Evolutionary conservation across 1,140 invertebrate genomes (phyloP), one percentile per base, ranked within the genome.

Genomic region (Caenorhabditis remanei): DNA sequence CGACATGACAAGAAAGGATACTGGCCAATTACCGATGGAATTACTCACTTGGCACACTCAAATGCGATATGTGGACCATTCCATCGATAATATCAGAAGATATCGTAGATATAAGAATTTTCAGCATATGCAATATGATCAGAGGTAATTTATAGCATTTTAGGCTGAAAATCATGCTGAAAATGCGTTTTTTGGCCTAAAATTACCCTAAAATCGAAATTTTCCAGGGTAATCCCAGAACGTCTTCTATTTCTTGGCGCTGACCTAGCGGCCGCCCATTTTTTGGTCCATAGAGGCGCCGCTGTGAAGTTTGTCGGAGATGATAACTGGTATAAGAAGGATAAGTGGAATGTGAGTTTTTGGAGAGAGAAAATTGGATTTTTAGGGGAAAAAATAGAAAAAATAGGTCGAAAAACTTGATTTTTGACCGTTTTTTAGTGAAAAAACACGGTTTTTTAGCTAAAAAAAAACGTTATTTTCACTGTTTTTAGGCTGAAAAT

Each of bases 261-360:
- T 85, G 95, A 97, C 91, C 91, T 97, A 87, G 95, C 96, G 24
- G 94, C 95, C 2, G 95, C 96, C 19, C 95, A 96, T 93, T 96
- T 96, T 90, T 89, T 96, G 58, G 90, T 96, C 1, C 92, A 93
- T 89, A 92, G 95, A 46, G 94, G 94, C 21, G 96, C 95, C 1
- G 94, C 94, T 86, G 94, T 96, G 4, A 96, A 95, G 87, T 96
- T 96, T 92, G 91, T 92, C 86, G 92, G 93, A 40, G 90, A 94
- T 53, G 90, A 94, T 50, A 86, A 94, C 16, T 93, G 94, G 93
- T 91, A 94, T 48, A 88, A 88, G 58, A 71, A 84, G 50, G 89
- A 91, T 56, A 84, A 91, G 13, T 58, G 90, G 40, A 88, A 88
- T 71, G 87, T 84, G n/a, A 50, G 46, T n/a, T 55, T 21, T 40